phyloP scores from a whole-genome alignment of 2,888 invertebrate species.

The Meteorus cinctellus region DNA sequence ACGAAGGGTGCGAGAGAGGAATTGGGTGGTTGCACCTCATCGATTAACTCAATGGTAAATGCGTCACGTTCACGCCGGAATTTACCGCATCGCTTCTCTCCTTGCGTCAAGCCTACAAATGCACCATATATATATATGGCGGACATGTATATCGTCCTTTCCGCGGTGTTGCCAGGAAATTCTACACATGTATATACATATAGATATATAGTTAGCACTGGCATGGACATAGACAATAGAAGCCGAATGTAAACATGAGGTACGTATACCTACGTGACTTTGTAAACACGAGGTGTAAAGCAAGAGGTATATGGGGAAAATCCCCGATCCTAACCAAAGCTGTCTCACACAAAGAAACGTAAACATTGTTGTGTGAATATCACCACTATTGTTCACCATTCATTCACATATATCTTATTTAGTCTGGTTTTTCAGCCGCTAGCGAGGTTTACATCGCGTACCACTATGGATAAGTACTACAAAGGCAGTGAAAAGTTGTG shows the following conservation, averaged over 20 bases:
- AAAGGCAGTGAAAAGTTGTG: neutral
- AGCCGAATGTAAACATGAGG: constrained; percentile 24
- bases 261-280: constrained; percentile 21
- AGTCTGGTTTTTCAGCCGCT: neutral
- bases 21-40: neutral
- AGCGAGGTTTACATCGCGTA: neutral
- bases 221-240: constrained; percentile 12
- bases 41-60: constrained; percentile 13
- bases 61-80: neutral
- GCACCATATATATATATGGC: neutral
- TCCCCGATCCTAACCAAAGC: neutral
- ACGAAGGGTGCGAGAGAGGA: neutral
- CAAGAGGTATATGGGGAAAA: neutral
- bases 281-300: constrained; percentile 17
- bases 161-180: constrained; percentile 1
- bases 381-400: neutral
- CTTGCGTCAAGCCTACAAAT: constrained; percentile 2
- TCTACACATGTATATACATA: constrained; percentile 1
- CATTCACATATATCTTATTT: neutral
- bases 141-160: neutral
- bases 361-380: constrained; percentile 7
- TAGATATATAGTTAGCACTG: constrained; percentile 6
- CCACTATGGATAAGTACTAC: neutral
- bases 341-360: constrained; percentile 2
- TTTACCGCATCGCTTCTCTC: constrained; percentile 9